phyloP scores from a whole-genome alignment of 2,113 vertebrate genomes.

The Sebastes schlegelii region DNA sequence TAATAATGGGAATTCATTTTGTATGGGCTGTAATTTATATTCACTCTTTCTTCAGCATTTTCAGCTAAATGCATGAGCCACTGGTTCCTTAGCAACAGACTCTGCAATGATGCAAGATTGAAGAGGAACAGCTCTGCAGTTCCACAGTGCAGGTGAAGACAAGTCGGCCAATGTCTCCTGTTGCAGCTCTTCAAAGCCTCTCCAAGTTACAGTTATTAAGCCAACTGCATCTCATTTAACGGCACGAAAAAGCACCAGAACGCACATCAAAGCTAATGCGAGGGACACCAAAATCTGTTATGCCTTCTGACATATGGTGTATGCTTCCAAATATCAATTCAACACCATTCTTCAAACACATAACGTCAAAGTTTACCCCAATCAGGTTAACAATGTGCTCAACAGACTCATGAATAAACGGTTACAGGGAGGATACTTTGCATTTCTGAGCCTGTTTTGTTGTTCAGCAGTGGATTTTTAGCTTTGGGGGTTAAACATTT shows the following conservation, averaged over 20 bases:
- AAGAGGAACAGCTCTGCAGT: slow-evolving; percentile 80
- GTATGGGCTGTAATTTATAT: slow-evolving; percentile 69
- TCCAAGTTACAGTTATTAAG: slow-evolving; percentile 28
- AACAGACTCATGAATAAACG: background rate
- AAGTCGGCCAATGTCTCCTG: slow-evolving; percentile 54
- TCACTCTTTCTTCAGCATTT: slow-evolving; percentile 72
- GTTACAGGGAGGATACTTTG: background rate
- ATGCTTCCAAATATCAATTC: slow-evolving; percentile 10
- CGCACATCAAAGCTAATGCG: slow-evolving; percentile 13
- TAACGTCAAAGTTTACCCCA: background rate
- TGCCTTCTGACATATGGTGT: background rate
- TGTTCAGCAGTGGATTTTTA: background rate
- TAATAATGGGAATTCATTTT: slow-evolving; percentile 60
- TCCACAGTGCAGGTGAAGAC: slow-evolving; percentile 78
- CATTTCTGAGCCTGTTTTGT: background rate
- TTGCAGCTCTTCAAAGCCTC: slow-evolving; percentile 54
- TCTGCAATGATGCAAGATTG: slow-evolving; percentile 83
- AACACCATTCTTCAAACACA: background rate
- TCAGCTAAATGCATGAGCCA: slow-evolving; percentile 77
- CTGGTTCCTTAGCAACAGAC: slow-evolving; percentile 87
- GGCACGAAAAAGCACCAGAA: slow-evolving; percentile 5
- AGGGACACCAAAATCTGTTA: background rate
- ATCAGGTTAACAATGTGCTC: background rate
- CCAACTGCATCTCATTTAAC: slow-evolving; percentile 32
- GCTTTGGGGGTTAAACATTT: slow-evolving; percentile 15